Evolutionary conservation across 1,140 invertebrate species (phyloP), one percentile per base, ranked within the genome.

Genomic region (Copidosoma floridanum): DNA sequence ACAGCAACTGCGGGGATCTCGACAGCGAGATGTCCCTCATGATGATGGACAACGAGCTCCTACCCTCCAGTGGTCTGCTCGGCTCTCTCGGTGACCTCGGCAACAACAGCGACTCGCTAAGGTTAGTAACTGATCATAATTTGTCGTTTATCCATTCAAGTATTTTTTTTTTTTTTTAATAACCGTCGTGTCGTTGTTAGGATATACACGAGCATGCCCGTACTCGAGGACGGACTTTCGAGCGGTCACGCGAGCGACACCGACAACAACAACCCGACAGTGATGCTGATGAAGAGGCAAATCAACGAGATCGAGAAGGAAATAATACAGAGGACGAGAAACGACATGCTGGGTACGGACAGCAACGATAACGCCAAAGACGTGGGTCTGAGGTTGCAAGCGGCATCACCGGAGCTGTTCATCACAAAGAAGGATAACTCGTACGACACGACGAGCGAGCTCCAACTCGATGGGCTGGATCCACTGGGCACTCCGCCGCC

Each of bases 211-310:
- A 88, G 91, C 65, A 93, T 97, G 91, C 95, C 95, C 0, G 89
- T 95, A n/a, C 84, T 97, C 11, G 95, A 97, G 78, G 95, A 98
- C 79, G 95, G 95, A 63, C 72, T 97, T 64, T 88, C 93, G 46
- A 92, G 90, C 43, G 94, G 94, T 14, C 94, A 96, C 72, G 91
- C 89, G 2, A 95, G 93, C 66, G 94, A 97, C 77, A 91, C 87
- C 1, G 94, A 96, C 73, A 94, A 95, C 75, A 91, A 91, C 77
- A 90, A 89, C 75, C 86, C 85, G 11, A 84, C 82, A 27, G 84
- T 88, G 10, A 82, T 88, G 75, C 75, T 89, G 4, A 89, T 89
- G 85, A 89, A 89, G 66, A 81, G 86, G 55, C 88, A 89, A 76
- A 89, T 89, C 55, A 86, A 85, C 54, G 87, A 89, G 71, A 89